A percentile compares a stretch with the other conserved stretches of the same genome.
Evolutionary conservation across 2,113 vertebrate species (phyloP).

Genomic region (Indri indri): DNA sequence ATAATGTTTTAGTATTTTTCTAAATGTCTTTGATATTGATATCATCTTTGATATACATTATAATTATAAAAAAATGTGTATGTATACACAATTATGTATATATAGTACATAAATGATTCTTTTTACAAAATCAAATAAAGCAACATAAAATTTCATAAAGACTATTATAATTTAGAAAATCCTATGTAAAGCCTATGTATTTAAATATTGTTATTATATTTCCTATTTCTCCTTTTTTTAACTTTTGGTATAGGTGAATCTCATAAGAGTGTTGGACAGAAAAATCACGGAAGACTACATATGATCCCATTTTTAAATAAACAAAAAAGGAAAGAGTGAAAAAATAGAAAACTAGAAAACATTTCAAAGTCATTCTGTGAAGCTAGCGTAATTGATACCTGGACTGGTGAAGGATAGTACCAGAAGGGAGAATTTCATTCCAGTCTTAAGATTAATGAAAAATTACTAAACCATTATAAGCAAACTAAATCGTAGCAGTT

Average conservation of each 20-base stretch:
- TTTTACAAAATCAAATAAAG: background rate
- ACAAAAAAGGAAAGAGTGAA: background rate
- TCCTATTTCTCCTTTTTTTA: background rate
- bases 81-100: background rate
- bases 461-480: too few species aligned
- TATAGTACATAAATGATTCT: background rate
- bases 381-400: too few species aligned
- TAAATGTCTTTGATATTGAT: background rate
- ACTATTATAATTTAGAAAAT: background rate
- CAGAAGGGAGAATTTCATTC: too few species aligned
- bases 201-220: background rate
- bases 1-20: background rate
- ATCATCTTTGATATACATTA: slow-evolving; percentile 7
- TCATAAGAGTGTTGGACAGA: background rate
- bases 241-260: background rate
- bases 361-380: too few species aligned
- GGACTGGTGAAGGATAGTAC: too few species aligned
- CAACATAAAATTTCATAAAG: background rate
- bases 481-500: too few species aligned
- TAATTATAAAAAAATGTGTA: background rate
- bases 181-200: background rate
- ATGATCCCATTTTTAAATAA: background rate
- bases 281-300: background rate
- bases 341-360: too few species aligned
- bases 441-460: too few species aligned